These are phyloP conservation scores for Ardeotis arabs DNA, from an alignment of 2,113 vertebrate genomes.

Conservation along the genomic window DNA sequence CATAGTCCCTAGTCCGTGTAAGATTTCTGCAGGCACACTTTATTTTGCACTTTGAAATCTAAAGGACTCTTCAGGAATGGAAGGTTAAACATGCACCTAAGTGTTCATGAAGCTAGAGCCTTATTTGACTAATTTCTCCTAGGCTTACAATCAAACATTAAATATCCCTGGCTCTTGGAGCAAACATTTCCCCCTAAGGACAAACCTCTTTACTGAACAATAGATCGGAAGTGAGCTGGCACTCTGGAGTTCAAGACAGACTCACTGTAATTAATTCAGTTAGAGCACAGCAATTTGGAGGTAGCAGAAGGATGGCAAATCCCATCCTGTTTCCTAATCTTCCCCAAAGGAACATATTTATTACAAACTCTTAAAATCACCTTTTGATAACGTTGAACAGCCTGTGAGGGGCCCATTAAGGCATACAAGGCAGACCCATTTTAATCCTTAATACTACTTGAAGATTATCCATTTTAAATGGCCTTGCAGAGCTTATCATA, in stretches of 20 bases:
- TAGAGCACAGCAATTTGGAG: constrained; percentile 49
- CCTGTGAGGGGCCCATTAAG: constrained; percentile 62
- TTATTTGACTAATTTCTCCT: constrained; percentile 60
- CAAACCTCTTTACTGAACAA: constrained; percentile 39
- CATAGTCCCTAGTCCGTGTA: not conserved
- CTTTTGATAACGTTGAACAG: constrained; percentile 60
- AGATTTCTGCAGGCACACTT: not conserved
- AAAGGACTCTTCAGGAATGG: constrained; percentile 21
- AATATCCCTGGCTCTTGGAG: constrained; percentile 6
- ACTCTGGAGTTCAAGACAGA: constrained; percentile 31
- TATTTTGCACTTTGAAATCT: constrained; percentile 27
- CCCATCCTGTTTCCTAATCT: constrained; percentile 47
- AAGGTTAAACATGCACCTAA: not conserved
- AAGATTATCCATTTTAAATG: constrained; percentile 69
- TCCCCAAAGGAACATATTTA: constrained; percentile 63
- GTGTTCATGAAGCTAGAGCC: not conserved
- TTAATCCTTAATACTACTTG: constrained; percentile 54
- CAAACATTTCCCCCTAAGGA: constrained; percentile 48
- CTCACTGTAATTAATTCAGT: constrained; percentile 50
- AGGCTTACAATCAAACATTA: constrained; percentile 58
- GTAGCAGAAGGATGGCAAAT: constrained; percentile 64
- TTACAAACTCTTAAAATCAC: constrained; percentile 65
- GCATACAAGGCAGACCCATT: constrained; percentile 47
- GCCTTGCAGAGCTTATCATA: constrained; percentile 61
- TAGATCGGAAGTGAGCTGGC: constrained; percentile 33